These are phyloP conservation scores for Sylvilagus bachmani DNA, from an alignment of 2,113 vertebrate species.

Conservation along the genomic window DNA sequence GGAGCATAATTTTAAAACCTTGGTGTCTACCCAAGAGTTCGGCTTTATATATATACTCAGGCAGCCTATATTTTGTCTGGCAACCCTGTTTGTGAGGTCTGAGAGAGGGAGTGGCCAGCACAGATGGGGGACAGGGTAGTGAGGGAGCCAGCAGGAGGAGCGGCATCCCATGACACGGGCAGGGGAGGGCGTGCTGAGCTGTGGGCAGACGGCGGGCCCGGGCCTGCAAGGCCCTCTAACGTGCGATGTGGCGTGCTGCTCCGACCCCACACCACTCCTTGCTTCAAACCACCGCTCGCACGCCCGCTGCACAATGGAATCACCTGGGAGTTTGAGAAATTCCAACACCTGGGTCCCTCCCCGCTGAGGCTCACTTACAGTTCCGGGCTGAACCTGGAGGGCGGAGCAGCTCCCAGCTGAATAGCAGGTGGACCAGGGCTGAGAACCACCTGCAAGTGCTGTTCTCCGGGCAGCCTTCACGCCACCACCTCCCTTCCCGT, in stretches of 20 bases:
- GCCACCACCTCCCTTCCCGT: not conserved
- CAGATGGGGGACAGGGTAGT: not conserved
- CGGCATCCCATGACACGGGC: too few species aligned
- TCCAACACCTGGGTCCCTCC: not conserved
- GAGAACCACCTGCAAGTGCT: not conserved
- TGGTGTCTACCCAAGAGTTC: not conserved
- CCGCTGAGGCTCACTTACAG: not conserved
- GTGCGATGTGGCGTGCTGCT: too few species aligned
- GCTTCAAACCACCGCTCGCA: not conserved
- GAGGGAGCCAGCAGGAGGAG: not conserved
- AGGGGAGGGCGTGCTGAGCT: not conserved
- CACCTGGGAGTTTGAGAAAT: not conserved
- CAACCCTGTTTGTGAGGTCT: not conserved
- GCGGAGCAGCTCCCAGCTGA: not conserved
- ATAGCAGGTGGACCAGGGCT: not conserved
- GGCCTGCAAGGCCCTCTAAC: not conserved
- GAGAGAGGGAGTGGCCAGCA: not conserved
- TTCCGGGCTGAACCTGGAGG: not conserved
- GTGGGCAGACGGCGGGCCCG: accelerated
- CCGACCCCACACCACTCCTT: not conserved
- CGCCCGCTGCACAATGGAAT: not conserved
- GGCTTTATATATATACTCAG: too few species aligned
- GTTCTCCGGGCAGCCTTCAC: too few species aligned
- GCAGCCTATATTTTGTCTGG: not conserved
- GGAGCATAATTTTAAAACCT: not conserved